Evolutionary conservation across 2,113 vertebrate species (phyloP), one percentile per base, ranked within the genome.

Genomic region (Penelope pileata): DNA sequence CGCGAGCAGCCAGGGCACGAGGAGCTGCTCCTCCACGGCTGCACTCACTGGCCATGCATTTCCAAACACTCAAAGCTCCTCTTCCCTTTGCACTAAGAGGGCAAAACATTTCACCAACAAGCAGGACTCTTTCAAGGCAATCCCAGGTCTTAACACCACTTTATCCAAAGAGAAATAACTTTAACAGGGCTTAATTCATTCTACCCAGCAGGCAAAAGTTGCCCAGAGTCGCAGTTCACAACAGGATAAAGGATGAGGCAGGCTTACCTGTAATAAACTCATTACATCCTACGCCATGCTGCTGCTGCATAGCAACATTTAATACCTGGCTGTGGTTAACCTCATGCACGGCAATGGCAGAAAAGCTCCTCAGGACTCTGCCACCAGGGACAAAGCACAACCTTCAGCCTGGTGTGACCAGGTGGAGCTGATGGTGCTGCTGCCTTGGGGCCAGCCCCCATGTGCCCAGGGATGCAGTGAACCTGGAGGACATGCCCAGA

Each of bases 321-420:
- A 26, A 15, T 3, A 23, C 15, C 26, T 53, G 13, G 9, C 7
- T 43, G 27, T 15, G 36, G 47, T 18, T 56, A 68, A 27, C 1
- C 1, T 26, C 26, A 36, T 22, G 10, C 23, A 19, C 40, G 23
- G 29, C n/a, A 17, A 24, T 8, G 23, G 54, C 38, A 54, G 10
- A 23, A 26, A 42, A 48, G 10, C 43, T 23, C 22, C 18, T n/a
- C 34, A n/a, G 26, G 43, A 8, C 54, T 32, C 19, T 34, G 16
- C 29, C 4, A 0, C 45, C 27, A 51, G 18, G 36, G 32, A n/a
- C 47, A 67, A 36, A 0, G 3, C n/a, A 17, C 10, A 43, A 56
- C 16, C 47, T 8, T 16, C 10, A 73, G 51, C 40, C 53, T 18
- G 6, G 1, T n/a, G 9, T 3, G 7, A 36, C 5, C 3, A n/a